These are phyloP conservation scores for Cinclus cinclus DNA, from an alignment of 2,113 vertebrate genomes.

Conservation along the genomic window DNA sequence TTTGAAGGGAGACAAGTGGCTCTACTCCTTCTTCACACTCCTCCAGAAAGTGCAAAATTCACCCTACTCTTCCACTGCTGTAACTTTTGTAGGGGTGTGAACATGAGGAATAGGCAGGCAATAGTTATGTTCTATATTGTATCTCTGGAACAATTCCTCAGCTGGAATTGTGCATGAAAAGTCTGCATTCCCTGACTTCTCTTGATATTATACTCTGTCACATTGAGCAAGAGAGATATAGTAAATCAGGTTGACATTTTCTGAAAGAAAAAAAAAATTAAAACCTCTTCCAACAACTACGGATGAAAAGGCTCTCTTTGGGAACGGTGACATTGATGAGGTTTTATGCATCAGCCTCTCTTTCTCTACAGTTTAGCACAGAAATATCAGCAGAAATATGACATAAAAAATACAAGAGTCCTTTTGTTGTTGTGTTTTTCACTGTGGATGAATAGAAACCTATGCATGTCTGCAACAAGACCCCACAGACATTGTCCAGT, in stretches of 20 bases:
- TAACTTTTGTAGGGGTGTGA: background rate
- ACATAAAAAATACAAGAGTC: background rate
- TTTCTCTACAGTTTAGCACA: background rate
- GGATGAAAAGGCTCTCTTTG: background rate
- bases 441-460: background rate
- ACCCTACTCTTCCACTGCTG: background rate
- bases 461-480: background rate
- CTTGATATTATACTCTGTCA: background rate
- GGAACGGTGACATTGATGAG: background rate
- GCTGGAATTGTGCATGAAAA: background rate
- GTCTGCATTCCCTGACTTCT: background rate
- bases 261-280: background rate
- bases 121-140: background rate
- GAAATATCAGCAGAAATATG: background rate
- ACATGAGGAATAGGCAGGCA: background rate
- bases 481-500: background rate
- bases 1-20: background rate
- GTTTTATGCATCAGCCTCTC: background rate
- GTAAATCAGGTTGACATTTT: background rate
- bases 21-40: background rate
- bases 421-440: background rate
- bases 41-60: background rate
- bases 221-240: background rate
- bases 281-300: background rate
- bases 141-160: background rate